Evolutionary conservation across 2,888 invertebrate genomes (phyloP), one percentile per base, ranked within the genome.

Genomic region (Idaea dimidiata): DNA sequence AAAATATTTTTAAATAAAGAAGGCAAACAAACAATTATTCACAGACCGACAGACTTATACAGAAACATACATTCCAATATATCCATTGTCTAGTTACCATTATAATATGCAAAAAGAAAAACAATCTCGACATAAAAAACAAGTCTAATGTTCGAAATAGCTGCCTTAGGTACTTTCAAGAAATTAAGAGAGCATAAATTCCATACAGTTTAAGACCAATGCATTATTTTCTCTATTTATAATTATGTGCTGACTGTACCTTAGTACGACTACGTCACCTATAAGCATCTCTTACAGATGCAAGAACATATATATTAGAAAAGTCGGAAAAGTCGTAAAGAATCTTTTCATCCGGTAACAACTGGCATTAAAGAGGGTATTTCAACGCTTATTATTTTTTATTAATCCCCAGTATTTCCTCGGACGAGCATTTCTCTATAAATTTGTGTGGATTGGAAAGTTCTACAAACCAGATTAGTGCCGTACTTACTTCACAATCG

Each of bases 381-480:
- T 5, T 24, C 24, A 24, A 24, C 56, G 17, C 14, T 18, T 56
- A 56, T 17, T 56, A 56, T 56, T 43, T 10, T 43, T 68, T 62
- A 79, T 76, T 78, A 80, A 79, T 80, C 80, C 74, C 72, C 78
- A 74, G 72, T 74, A 79, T 81, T 83, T 83, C 79, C 78, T 75
- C 70, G 69, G 76, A 71, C 71, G 61, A 68, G 71, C 69, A 73
- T 62, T 60, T 63, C 77, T 81, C 72, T 77, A 81, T 83, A 81
- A 81, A 82, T 81, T 82, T 75, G 80, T 76, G 73, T 73, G 76
- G 72, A 82, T 87, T 86, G 86, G 89, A 89, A 89, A 88, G 86
- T 79, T 76, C 74, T 66, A 69, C 72, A 71, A 76, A 75, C 78
- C 70, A 68, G 66, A 64, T 68, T 59, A 62, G 61, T 73, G 70